Evolutionary conservation across 2,113 vertebrate species (phyloP), one percentile per base, ranked within the genome.

Genomic region (Salvelinus sp.): DNA sequence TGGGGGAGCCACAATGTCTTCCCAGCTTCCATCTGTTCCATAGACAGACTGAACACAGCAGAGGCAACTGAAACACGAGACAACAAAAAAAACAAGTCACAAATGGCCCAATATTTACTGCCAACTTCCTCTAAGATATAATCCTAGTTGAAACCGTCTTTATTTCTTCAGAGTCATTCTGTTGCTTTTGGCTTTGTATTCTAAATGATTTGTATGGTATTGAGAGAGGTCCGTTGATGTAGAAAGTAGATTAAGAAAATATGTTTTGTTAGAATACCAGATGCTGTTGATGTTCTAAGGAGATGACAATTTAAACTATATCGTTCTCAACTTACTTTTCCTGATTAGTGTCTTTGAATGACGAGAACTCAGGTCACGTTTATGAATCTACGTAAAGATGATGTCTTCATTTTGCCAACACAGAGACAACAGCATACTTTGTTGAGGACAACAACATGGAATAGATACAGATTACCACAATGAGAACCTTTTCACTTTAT

Each of bases 261-360:
- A 1, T 20, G 6, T 57, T 57, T 57, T 57, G 4, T 57, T 16
- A 10, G 14, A 57, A 57, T 20, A 57, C 3, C 14, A 57, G 54
- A 57, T 20, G 18, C 54, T 57, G 54, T 57, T 57, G 38, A 44
- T 44, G 38, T 44, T 44, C 38, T 44, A 44, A 44, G 38, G 9
- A 44, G 38, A 57, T 20, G 54, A 57, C 13, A 5, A 57, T 1
- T 20, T 18, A 18, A 57, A 57, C 54, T 57, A 18, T 57, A 57
- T 57, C 16, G 16, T 57, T 6, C 54, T 20, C 6, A 16, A 14
- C 54, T 20, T 20, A 57, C 54, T 57, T 57, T 57, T 57, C 54
- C 54, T 57, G 75, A 73, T 25, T 33, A 68, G 72, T 73, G 38
- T 44, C 38, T 44, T 44, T 44, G 38, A 44, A 44, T 44, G 38